Conservation (phyloP, 2,113 vertebrate species). For the Hippocampus abdominalis region DNA sequence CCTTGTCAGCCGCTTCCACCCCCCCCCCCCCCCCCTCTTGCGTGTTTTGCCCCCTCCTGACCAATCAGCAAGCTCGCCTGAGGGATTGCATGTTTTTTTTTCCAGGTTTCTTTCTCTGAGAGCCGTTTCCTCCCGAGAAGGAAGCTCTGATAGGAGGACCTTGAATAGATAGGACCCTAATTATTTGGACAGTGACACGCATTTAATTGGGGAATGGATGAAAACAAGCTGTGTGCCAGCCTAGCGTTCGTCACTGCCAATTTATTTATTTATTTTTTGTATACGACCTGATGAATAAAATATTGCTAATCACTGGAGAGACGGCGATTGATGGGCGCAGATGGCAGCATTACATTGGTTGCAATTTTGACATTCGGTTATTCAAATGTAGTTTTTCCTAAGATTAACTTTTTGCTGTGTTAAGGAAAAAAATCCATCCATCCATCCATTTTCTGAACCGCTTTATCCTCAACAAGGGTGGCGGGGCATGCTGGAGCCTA, state of each 20-base stretch:
- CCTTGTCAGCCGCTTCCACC: conserved; percentile 21
- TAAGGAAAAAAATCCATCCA: too few relatives aligned
- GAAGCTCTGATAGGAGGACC: conserved; percentile 46
- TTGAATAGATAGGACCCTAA: conserved; percentile 1
- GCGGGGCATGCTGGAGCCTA: too few relatives aligned
- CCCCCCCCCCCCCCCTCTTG: conserved; percentile 13
- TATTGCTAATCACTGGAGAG: too few relatives aligned
- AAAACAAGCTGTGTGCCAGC: background rate
- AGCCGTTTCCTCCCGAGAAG: conserved; percentile 21
- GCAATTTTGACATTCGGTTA: too few relatives aligned
- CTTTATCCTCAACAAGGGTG: too few relatives aligned
- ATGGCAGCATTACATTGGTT: too few relatives aligned
- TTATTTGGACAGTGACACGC: background rate
- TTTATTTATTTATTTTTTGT: too few relatives aligned
- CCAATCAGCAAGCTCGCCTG: conserved; percentile 7
- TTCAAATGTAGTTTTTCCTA: too few relatives aligned
- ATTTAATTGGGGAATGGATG: background rate
- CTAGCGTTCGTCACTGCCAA: background rate
- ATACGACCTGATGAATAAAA: too few relatives aligned
- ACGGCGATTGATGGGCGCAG: too few relatives aligned
- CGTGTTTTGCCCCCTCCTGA: conserved; percentile 32
- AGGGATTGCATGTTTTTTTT: conserved; percentile 42
- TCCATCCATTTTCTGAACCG: too few relatives aligned
- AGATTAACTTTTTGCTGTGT: too few relatives aligned
- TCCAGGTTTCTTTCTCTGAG: conserved; percentile 43